Conservation (phyloP, 92 coral and sea anemone species). For the Epizoanthus fatuus region DNA sequence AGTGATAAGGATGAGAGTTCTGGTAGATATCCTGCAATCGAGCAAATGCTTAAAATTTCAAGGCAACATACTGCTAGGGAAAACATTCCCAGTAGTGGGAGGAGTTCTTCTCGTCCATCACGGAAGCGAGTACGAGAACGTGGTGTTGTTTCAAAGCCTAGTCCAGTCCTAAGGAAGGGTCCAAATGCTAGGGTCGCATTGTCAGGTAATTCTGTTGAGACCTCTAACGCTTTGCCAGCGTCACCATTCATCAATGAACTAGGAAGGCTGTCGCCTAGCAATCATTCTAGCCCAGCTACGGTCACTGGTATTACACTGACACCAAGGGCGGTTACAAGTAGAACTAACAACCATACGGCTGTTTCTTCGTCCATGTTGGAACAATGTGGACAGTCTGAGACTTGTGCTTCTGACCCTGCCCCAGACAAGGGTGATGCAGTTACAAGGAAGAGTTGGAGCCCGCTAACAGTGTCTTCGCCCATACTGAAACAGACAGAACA, state of each 20-base stretch:
- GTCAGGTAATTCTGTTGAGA: background rate
- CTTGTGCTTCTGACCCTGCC: no score
- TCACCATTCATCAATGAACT: background rate
- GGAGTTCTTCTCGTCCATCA: background rate
- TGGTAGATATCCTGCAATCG: background rate
- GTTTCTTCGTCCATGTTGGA: background rate
- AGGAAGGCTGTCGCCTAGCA: background rate
- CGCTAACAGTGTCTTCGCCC: background rate
- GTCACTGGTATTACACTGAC: background rate
- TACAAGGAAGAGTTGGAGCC: background rate
- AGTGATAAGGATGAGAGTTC: background rate
- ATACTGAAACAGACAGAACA: no score
- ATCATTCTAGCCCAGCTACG: background rate
- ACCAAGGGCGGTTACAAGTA: background rate
- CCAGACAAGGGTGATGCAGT: background rate
- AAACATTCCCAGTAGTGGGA: background rate
- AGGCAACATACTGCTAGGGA: background rate
- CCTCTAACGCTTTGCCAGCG: background rate
- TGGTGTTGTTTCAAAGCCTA: slow-evolving; percentile 18
- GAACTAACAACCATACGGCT: background rate
- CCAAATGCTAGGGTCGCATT: background rate
- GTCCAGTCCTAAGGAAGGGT: background rate
- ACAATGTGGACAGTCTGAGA: background rate
- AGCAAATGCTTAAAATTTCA: background rate
- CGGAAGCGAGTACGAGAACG: background rate